phyloP scores from a whole-genome alignment of 1,140 invertebrate genomes.

The Antheraea mylitta region DNA sequence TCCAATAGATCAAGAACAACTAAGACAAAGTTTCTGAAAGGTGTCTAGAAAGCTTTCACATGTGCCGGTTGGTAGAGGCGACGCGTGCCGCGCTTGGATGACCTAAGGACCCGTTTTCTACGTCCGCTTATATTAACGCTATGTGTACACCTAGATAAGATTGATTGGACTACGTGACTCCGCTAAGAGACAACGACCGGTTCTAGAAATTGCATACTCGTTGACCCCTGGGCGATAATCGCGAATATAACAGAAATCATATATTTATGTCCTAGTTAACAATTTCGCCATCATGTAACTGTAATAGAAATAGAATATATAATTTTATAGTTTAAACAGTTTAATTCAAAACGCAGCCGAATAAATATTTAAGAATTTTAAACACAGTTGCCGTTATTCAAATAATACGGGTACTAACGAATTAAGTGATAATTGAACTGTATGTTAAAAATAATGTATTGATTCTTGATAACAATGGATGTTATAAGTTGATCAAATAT shows the following conservation, averaged over 20 bases:
- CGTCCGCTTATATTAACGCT: conserved; percentile 22
- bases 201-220: conserved; percentile 7
- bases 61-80: conserved; percentile 35
- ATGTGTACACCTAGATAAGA: conserved; percentile 23
- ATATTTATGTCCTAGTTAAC: background rate
- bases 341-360: background rate
- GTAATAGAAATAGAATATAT: background rate
- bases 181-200: conserved; percentile 13
- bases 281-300: background rate
- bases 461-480: no score
- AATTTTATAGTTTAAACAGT: background rate
- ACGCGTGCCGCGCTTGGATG: conserved; percentile 29
- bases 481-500: no score
- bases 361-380: no score
- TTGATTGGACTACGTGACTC: conserved; percentile 25
- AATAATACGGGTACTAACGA: no score
- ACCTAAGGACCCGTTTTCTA: conserved; percentile 35
- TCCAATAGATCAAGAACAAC: background rate
- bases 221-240: conserved; percentile 3
- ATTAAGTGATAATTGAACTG: no score
- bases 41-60: conserved; percentile 32
- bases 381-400: no score
- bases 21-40: background rate
- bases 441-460: no score
- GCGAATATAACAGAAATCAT: background rate